Evolutionary conservation across 2,888 invertebrate species (phyloP).

Genomic region (Lymantria monacha): DNA sequence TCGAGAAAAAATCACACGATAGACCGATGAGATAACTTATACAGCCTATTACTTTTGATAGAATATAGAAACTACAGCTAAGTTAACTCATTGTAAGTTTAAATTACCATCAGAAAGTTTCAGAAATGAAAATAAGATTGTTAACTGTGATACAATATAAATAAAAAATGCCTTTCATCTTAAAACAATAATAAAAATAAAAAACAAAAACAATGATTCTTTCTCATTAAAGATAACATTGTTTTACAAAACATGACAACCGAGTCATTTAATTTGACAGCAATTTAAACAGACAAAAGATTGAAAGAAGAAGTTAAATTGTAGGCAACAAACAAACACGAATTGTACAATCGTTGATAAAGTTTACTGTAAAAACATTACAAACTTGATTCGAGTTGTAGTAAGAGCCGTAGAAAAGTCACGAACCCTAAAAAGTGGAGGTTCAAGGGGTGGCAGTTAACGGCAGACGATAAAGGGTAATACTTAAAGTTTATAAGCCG

Average conservation of each 20-base stretch:
- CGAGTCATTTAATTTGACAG: slow-evolving; percentile 1
- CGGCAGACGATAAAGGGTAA: slow-evolving; percentile 27
- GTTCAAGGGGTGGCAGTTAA: slow-evolving; percentile 15
- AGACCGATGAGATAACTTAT: too few species aligned
- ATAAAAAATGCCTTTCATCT: neutral
- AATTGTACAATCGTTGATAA: slow-evolving; percentile 13
- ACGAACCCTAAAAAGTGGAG: slow-evolving; percentile 17
- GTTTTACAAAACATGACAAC: neutral
- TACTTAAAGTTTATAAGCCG: slow-evolving; percentile 42
- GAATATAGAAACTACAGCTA: too few species aligned
- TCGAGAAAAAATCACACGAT: too few species aligned
- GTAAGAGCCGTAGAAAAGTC: slow-evolving; percentile 25
- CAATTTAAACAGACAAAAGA: slow-evolving; percentile 2
- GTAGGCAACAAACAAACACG: slow-evolving; percentile 1
- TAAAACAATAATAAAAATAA: neutral
- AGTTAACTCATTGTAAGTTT: too few species aligned
- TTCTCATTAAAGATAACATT: neutral
- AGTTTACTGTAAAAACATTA: slow-evolving; percentile 16
- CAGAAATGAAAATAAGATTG: too few species aligned
- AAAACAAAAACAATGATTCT: neutral
- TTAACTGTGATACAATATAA: neutral
- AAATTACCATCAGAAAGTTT: too few species aligned
- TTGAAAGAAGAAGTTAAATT: slow-evolving; percentile 6
- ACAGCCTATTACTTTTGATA: too few species aligned
- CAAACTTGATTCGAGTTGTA: slow-evolving; percentile 17